Evolutionary conservation across 1,140 invertebrate genomes (phyloP), one percentile per base, ranked within the genome.

Genomic region (Plectrocnemia conspersa): DNA sequence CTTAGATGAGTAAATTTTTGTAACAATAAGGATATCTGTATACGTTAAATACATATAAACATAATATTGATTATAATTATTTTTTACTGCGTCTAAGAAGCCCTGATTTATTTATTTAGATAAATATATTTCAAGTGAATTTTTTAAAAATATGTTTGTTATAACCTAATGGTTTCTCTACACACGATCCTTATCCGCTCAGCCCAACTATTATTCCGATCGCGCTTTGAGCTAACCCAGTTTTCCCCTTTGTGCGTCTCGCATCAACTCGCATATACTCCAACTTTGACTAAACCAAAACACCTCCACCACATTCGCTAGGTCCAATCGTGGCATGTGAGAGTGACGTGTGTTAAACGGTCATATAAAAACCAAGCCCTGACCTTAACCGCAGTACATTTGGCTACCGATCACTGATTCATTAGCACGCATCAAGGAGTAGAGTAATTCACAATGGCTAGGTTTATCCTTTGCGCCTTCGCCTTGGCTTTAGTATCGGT

Each of bases 331-430:
- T 64, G 63, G 63, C 64, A 63, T 59, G 50, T 53, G 60, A 62
- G 66, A 68, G 66, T 65, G 54, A 72, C 72, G 73, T 70, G 71
- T 73, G 70, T 72, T 72, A 73, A 47, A 73, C 73, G 71, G 69
- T 69, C 64, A 70, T 76, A 76, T 76, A 76, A 74, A 75, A 72
- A 74, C 68, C 65, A 67, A 69, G 66, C 68, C 69, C 71, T 68
- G 65, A 60, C 66, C 67, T 66, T 62, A 64, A 66, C 53, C 68
- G 59, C 64, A 68, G 70, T 69, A 73, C 72, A 76, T 73, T 74
- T 68, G 73, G 66, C 66, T 60, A 62, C 63, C 61, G 64, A 52
- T 65, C 62, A 65, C n/a, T n/a, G n/a, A n/a, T 48, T 66, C 71
- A 69, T 67, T 61, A 58, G 67, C 22, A 35, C 70, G 66, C 63